Percentiles rank a stretch among this genome's conserved stretches.
Evolutionary conservation across 2,797 vertebrate genomes (phyloP).

Genomic region (Notolepis coatsorum): DNA sequence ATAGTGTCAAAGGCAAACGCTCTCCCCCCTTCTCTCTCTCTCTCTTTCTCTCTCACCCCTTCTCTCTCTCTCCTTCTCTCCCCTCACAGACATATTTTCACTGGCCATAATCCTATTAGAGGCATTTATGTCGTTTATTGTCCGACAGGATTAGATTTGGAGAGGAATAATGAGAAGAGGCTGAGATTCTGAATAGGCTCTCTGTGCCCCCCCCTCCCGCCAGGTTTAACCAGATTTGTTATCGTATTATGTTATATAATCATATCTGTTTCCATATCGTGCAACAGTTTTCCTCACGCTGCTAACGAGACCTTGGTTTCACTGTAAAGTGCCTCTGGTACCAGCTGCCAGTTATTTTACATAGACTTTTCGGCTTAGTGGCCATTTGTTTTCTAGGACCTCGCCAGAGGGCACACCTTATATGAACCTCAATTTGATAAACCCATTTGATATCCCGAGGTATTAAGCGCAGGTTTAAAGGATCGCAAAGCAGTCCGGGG

Average conservation of each 20-base stretch:
- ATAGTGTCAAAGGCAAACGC: conserved; percentile 36
- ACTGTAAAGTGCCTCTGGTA: conserved; percentile 60
- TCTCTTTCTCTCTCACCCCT: conserved; percentile 13
- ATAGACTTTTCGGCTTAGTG: conserved; percentile 55
- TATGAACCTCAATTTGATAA: conserved; percentile 54
- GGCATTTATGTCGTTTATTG: conserved; percentile 76
- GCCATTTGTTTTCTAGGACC: conserved; percentile 62
- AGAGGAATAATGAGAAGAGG: conserved; percentile 67
- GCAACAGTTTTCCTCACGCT: conserved; percentile 56
- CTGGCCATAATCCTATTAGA: conserved; percentile 69
- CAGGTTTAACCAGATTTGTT: conserved; percentile 71
- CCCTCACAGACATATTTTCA: conserved; percentile 66
- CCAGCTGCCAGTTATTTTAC: conserved; percentile 66
- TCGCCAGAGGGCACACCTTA: conserved; percentile 44
- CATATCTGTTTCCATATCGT: conserved; percentile 65
- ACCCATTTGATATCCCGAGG: conserved; percentile 47
- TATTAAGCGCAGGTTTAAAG: conserved; percentile 39
- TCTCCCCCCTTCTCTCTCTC: conserved; percentile 16
- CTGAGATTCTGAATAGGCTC: conserved; percentile 66
- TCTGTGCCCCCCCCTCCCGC: conserved; percentile 54
- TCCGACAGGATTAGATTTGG: conserved; percentile 69
- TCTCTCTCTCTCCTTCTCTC: conserved; percentile 19
- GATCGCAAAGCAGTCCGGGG: conserved; percentile 40
- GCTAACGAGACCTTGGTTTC: conserved; percentile 61
- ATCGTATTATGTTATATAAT: conserved; percentile 71